Evolutionary conservation across 2,888 invertebrate species (phyloP).

Genomic region (Tetheella fluctuosa): DNA sequence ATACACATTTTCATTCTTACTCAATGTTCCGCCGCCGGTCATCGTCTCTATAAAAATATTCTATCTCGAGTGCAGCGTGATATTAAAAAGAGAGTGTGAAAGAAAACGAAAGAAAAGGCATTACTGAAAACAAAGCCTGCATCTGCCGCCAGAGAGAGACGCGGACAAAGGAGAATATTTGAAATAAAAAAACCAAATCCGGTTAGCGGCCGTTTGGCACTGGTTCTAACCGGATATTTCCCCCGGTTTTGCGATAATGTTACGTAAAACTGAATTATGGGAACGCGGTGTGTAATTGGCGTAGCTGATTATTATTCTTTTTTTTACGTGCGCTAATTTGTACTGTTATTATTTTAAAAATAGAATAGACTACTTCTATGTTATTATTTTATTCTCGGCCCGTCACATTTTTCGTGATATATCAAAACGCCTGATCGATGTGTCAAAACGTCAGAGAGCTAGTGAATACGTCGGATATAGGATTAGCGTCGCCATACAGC

Average conservation of each 20-base stretch:
- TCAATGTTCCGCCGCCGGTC: neutral
- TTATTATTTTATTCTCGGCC: no score
- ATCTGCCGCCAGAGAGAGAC: neutral
- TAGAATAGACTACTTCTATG: no score
- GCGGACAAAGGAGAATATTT: conserved; percentile 15
- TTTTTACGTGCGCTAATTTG: neutral
- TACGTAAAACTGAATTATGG: neutral
- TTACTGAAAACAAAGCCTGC: conserved; percentile 10
- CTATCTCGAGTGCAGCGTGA: neutral
- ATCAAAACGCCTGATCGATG: no score
- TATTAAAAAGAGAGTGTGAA: conserved; percentile 14
- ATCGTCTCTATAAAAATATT: neutral
- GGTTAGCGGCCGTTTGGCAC: neutral
- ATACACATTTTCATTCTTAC: neutral
- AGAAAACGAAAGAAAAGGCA: conserved; percentile 13
- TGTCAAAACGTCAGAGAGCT: no score
- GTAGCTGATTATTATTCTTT: neutral
- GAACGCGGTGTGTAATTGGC: neutral
- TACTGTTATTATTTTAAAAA: no score
- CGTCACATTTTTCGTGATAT: no score
- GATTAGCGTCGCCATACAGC: no score
- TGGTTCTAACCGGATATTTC: neutral
- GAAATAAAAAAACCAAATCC: conserved; percentile 11
- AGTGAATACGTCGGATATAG: no score
- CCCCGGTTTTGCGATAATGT: neutral